A percentile compares a stretch with the other conserved stretches of the same genome.
Conservation (phyloP, 2,888 invertebrate species). For the Papilio gigon region DNA sequence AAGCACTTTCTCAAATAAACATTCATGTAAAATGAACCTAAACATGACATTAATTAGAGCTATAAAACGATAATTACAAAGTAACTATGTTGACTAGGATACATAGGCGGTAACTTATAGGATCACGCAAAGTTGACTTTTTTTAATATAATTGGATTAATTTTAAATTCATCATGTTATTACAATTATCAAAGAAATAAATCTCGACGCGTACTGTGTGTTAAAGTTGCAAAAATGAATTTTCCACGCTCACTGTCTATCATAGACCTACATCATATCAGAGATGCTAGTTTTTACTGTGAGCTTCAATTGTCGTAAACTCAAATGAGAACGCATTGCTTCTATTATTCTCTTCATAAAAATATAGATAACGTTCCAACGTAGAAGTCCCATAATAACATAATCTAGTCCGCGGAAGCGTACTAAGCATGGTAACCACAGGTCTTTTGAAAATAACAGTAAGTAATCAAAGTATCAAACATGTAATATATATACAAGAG, state of each 20-base stretch:
- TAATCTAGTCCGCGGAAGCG: too few relatives aligned
- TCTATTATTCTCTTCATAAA: too few relatives aligned
- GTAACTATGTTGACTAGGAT: slow-evolving; percentile 3
- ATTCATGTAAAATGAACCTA: background rate
- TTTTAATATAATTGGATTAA: background rate
- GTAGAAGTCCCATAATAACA: too few relatives aligned
- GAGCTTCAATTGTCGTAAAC: too few relatives aligned
- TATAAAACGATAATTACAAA: slow-evolving; percentile 7
- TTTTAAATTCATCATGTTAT: background rate
- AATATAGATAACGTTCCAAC: too few relatives aligned
- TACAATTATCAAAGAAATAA: background rate
- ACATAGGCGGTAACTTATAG: background rate
- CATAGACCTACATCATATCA: too few relatives aligned
- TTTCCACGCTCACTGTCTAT: too few relatives aligned
- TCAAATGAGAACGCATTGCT: too few relatives aligned
- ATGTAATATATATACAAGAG: background rate
- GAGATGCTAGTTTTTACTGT: too few relatives aligned
- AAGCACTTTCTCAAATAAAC: background rate
- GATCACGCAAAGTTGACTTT: background rate
- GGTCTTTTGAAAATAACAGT: background rate
- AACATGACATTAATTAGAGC: background rate
- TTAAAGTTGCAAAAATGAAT: background rate
- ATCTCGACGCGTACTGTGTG: background rate
- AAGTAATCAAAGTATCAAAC: too few relatives aligned
- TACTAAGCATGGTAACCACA: background rate